These are phyloP conservation scores for Nipponacmea schrenckii DNA, from an alignment of 2,888 invertebrate species.

Conservation along the genomic window DNA sequence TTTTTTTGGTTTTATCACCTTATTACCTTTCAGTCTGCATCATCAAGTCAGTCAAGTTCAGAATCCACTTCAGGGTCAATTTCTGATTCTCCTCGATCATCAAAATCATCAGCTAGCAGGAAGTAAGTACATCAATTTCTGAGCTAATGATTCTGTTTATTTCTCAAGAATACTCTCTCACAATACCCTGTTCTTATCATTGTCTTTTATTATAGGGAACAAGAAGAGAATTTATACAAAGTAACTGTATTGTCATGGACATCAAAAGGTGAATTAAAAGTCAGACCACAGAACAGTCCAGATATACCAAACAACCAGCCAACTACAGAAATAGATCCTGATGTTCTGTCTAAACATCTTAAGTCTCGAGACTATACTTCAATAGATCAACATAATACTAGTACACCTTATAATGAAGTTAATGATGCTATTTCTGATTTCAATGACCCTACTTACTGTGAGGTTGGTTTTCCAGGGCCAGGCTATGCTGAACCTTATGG, in stretches of 20 bases:
- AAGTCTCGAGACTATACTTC: neutral
- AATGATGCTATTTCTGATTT: slow-evolving; percentile 9
- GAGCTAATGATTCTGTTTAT: no score
- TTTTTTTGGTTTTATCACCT: no score
- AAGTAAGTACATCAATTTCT: neutral
- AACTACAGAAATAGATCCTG: neutral
- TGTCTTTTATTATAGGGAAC: slow-evolving; percentile 14
- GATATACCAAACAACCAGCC: neutral
- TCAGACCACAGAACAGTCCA: slow-evolving; percentile 9
- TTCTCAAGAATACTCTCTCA: no score
- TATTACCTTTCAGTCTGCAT: neutral
- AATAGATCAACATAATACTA: slow-evolving; percentile 4
- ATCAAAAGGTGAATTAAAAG: slow-evolving; percentile 18
- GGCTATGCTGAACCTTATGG: neutral
- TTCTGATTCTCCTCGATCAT: slow-evolving; percentile 1
- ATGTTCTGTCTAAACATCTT: neutral
- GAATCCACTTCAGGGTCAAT: neutral
- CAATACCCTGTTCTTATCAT: no score
- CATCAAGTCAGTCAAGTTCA: neutral
- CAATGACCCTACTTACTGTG: neutral
- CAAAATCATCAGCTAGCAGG: neutral
- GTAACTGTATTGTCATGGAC: slow-evolving; percentile 39
- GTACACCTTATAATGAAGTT: slow-evolving; percentile 15
- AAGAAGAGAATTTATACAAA: slow-evolving; percentile 32
- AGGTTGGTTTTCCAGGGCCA: neutral